Evolutionary conservation across 2,888 invertebrate genomes (phyloP).

Genomic region (Eupeodes luniger): DNA sequence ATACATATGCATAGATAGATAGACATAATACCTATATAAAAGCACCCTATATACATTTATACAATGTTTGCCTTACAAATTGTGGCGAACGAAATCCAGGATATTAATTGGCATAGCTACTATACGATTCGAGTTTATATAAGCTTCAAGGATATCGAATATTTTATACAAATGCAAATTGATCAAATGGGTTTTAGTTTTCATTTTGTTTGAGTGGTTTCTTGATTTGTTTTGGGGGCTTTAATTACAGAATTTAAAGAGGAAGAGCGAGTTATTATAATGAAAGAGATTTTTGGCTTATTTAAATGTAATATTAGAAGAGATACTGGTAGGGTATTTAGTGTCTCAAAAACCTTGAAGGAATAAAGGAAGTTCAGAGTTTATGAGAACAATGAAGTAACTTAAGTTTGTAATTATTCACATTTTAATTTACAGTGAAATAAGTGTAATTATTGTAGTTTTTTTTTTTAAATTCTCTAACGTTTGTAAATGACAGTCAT

Average conservation of each 20-base stretch:
- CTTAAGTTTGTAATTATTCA: too few species aligned
- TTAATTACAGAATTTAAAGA: not conserved
- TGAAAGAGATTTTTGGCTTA: not conserved
- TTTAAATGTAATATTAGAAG: not conserved
- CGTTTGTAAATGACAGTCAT: too few species aligned
- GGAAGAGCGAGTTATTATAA: too few species aligned
- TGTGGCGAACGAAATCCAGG: not conserved
- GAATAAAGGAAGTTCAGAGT: not conserved
- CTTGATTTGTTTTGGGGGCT: constrained; percentile 1
- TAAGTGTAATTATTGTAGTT: too few species aligned
- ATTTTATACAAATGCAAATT: constrained; percentile 31
- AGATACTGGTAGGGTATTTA: not conserved
- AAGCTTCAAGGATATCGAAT: constrained; percentile 26
- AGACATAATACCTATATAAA: too few species aligned
- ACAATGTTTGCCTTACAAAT: not conserved
- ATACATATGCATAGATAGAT: not conserved
- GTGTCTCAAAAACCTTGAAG: not conserved
- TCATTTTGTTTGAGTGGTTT: constrained; percentile 7
- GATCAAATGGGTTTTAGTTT: constrained; percentile 16
- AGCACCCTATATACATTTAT: not conserved
- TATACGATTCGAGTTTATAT: too few species aligned
- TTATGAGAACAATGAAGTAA: too few species aligned
- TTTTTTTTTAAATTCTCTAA: too few species aligned
- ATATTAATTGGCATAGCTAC: not conserved
- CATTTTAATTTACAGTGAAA: too few species aligned